Conservation (phyloP, 2,797 vertebrate species). For the Dryobates pubescens region DNA sequence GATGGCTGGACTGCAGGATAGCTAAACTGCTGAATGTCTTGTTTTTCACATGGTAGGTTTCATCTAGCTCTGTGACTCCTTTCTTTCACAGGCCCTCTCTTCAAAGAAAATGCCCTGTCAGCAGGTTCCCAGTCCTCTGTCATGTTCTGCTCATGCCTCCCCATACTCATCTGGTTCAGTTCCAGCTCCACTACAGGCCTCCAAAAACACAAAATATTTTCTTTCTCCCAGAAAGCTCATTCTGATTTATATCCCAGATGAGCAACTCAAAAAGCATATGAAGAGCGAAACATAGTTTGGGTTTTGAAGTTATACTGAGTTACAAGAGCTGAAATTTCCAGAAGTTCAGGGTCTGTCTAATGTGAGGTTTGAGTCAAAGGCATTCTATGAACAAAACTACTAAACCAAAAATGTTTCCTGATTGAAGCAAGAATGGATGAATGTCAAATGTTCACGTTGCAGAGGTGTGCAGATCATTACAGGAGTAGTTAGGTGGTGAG, state of each 20-base stretch:
- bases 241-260: conserved; percentile 48
- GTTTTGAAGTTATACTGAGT: conserved; percentile 3
- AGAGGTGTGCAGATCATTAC: background rate
- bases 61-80: background rate
- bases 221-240: conserved; percentile 31
- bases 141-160: conserved; percentile 10
- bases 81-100: conserved; percentile 18
- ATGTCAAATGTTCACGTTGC: background rate
- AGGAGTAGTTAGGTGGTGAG: background rate
- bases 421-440: background rate
- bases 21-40: background rate
- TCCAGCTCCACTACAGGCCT: conserved; percentile 50
- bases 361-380: background rate
- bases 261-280: background rate
- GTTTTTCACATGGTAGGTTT: background rate
- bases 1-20: background rate
- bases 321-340: conserved; percentile 10
- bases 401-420: background rate
- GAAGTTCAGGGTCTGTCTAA: background rate
- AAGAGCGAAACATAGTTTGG: background rate
- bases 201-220: conserved; percentile 51
- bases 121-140: conserved; percentile 15
- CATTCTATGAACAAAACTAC: background rate
- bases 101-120: conserved; percentile 42
- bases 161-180: conserved; percentile 28